These are phyloP conservation scores for Columba guinea DNA, from an alignment of 2,797 vertebrate species.

Conservation along the genomic window DNA sequence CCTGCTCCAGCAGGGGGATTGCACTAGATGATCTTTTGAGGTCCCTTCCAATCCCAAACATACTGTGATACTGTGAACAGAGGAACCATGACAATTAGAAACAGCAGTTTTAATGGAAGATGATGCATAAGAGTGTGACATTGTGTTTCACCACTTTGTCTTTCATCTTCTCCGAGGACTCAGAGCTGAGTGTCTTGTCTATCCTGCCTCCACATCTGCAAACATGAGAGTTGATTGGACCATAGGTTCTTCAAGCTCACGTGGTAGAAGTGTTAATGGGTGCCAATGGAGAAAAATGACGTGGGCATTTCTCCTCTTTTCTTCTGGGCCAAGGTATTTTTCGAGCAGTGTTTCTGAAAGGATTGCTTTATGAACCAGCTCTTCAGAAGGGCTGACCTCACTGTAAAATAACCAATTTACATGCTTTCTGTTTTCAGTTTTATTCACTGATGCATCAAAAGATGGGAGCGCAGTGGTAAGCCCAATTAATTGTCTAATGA, in stretches of 20 bases:
- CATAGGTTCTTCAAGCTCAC: background rate
- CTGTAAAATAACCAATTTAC: background rate
- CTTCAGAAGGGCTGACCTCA: background rate
- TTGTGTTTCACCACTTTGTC: background rate
- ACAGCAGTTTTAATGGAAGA: background rate
- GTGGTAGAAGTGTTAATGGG: background rate
- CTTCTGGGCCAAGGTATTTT: background rate
- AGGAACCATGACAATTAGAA: background rate
- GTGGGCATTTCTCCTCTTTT: background rate
- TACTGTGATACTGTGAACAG: no score
- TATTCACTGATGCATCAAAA: background rate
- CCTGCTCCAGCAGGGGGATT: no score
- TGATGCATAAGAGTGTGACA: background rate
- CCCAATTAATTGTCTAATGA: background rate
- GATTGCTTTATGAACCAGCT: background rate
- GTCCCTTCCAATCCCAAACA: no score
- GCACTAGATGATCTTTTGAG: no score
- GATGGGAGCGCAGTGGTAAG: background rate
- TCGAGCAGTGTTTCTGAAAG: background rate
- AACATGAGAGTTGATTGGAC: background rate
- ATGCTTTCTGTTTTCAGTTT: background rate
- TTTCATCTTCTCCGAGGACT: background rate
- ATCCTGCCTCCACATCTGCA: background rate
- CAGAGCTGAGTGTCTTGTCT: background rate
- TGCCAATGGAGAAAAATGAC: background rate